These are phyloP conservation scores for Eremobia ochroleuca DNA, from an alignment of 2,888 invertebrate genomes.

Conservation along the genomic window DNA sequence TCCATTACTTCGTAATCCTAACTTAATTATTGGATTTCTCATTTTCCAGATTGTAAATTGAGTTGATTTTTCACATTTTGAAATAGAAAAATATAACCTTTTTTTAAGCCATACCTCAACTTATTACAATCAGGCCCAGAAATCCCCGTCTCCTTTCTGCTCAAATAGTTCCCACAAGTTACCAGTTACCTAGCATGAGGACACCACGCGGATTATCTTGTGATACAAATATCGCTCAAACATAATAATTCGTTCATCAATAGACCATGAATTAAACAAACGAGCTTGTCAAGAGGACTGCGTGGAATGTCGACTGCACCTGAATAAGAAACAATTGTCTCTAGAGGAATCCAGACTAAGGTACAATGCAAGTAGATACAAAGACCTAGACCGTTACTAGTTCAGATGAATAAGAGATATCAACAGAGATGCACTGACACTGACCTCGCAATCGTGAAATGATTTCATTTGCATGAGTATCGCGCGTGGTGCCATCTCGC, in stretches of 20 bases:
- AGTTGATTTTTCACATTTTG: too few relatives aligned
- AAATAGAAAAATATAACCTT: too few relatives aligned
- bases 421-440: slow-evolving; percentile 9
- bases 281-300: background rate
- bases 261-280: background rate
- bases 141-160: too few relatives aligned
- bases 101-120: too few relatives aligned
- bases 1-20: too few relatives aligned
- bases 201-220: background rate
- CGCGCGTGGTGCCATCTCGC: slow-evolving; percentile 40
- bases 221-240: background rate
- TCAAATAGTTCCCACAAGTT: background rate
- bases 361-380: background rate
- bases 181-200: background rate
- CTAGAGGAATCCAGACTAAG: background rate
- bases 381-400: background rate
- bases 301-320: background rate
- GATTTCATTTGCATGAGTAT: background rate
- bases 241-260: background rate
- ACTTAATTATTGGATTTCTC: too few relatives aligned
- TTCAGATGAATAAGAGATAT: slow-evolving; percentile 16
- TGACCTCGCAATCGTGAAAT: background rate
- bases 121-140: too few relatives aligned
- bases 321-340: background rate
- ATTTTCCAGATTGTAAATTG: too few relatives aligned